Conservation (phyloP, 2,797 vertebrate species). For the Tangara arthus region DNA sequence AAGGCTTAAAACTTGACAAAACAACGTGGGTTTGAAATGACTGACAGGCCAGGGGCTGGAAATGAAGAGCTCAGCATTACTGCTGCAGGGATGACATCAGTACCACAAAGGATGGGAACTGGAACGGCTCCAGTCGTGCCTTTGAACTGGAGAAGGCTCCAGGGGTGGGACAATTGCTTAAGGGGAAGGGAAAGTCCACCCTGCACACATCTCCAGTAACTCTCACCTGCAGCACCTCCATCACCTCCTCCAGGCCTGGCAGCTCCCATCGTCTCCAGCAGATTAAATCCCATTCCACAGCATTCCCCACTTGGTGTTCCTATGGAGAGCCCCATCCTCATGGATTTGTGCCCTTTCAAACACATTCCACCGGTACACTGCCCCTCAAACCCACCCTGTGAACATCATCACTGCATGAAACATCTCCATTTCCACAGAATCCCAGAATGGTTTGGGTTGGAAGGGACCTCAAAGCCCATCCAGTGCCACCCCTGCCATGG, state of each 20-base stretch:
- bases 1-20: neutral
- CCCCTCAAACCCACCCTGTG: neutral
- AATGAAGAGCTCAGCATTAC: neutral
- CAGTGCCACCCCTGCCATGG: rapidly evolving
- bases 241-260: too few species aligned
- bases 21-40: neutral
- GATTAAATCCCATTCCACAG: neutral
- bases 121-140: neutral
- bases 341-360: neutral
- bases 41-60: neutral
- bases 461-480: neutral
- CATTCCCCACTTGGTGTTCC: neutral
- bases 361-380: neutral
- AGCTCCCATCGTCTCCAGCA: neutral
- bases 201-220: neutral
- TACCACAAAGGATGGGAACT: neutral
- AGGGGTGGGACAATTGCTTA: neutral
- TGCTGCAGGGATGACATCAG: neutral
- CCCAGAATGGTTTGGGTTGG: neutral
- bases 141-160: neutral
- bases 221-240: neutral
- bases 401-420: neutral
- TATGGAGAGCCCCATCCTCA: neutral
- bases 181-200: neutral
- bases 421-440: neutral